A percentile compares a stretch with the other conserved stretches of the same genome.
Evolutionary conservation across 2,113 vertebrate genomes (phyloP).

Genomic region (Tachycineta bicolor): DNA sequence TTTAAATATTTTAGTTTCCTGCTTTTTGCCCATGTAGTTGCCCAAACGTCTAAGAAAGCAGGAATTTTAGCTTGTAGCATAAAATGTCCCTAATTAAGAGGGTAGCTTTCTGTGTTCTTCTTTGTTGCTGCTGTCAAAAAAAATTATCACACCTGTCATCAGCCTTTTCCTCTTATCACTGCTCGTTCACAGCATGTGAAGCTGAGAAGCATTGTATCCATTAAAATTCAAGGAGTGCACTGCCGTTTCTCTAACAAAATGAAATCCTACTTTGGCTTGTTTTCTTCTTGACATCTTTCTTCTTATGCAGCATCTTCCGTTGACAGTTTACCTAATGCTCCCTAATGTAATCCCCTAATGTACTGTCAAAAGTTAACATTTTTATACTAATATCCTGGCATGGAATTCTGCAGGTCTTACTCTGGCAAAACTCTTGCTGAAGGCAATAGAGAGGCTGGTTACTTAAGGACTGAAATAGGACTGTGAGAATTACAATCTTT

Average conservation of each 20-base stretch:
- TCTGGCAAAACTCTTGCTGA: not conserved
- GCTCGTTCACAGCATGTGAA: not conserved
- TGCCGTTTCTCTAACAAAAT: not conserved
- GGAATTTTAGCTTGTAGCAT: not conserved
- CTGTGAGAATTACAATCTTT: not conserved
- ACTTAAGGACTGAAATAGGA: not conserved
- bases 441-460: not conserved
- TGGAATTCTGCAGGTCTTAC: not conserved
- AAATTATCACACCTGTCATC: not conserved
- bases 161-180: not conserved
- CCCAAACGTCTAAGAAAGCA: not conserved
- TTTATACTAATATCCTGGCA: not conserved
- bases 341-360: not conserved
- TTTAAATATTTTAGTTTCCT: conserved; percentile 3
- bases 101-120: not conserved
- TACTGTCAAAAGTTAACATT: not conserved
- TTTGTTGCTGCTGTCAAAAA: not conserved
- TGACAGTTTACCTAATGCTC: not conserved
- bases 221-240: not conserved
- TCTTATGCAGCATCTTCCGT: not conserved
- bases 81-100: not conserved
- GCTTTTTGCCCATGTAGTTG: not conserved
- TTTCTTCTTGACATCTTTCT: not conserved
- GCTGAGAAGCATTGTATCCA: not conserved
- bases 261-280: not conserved